Percentiles rank a stretch among this genome's conserved stretches.
phyloP scores from a whole-genome alignment of 2,888 invertebrate species.

The Oxystoma pomonae region DNA sequence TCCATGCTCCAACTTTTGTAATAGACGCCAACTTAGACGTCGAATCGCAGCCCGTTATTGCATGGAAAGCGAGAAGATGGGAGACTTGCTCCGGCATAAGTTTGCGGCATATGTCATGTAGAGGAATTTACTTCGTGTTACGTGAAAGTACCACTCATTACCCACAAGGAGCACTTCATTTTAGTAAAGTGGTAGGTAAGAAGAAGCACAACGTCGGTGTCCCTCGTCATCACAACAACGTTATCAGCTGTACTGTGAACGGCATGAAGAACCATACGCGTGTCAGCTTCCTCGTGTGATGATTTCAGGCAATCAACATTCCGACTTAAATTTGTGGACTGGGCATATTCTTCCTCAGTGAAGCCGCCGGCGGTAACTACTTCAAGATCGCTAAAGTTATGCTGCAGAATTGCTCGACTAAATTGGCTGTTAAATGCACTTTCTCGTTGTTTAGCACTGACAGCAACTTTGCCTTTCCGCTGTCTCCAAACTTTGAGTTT shows the following conservation, averaged over 20 bases:
- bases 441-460: too few relatives aligned
- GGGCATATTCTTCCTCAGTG: slow-evolving; percentile 3
- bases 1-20: slow-evolving; percentile 8
- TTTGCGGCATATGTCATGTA: slow-evolving; percentile 6
- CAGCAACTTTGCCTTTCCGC: too few relatives aligned
- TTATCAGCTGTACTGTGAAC: slow-evolving; percentile 6
- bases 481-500: too few relatives aligned
- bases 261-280: slow-evolving; percentile 10
- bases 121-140: slow-evolving; percentile 4
- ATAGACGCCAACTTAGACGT: slow-evolving; percentile 8
- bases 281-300: slow-evolving; percentile 10
- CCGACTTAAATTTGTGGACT: slow-evolving; percentile 2
- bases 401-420: slow-evolving; percentile 8
- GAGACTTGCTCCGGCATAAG: slow-evolving; percentile 8
- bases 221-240: slow-evolving; percentile 6
- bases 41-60: slow-evolving; percentile 7
- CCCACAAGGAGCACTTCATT: slow-evolving; percentile 8
- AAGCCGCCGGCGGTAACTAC: not conserved
- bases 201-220: slow-evolving; percentile 6
- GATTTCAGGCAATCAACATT: slow-evolving; percentile 9
- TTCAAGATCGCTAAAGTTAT: slow-evolving; percentile 4
- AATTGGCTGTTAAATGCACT: too few relatives aligned
- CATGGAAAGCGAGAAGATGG: slow-evolving; percentile 9
- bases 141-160: slow-evolving; percentile 9
- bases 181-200: slow-evolving; percentile 2